Percentiles rank a stretch among this genome's conserved stretches.
Conservation (phyloP, 2,888 invertebrate species). For the Cyclophora punctaria region DNA sequence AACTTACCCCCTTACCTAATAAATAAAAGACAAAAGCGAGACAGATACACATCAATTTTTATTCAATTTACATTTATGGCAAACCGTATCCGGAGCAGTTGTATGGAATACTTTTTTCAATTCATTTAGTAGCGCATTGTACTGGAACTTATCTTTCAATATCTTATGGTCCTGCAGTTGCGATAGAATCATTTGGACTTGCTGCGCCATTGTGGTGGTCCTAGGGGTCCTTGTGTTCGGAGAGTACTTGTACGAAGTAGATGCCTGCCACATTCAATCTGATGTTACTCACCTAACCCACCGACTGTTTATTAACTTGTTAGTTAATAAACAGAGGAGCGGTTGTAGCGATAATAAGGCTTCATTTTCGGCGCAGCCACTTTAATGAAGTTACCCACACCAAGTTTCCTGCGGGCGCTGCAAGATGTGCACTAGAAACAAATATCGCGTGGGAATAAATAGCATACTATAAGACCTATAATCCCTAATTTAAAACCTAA, state of each 20-base stretch:
- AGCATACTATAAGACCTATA: too few species aligned
- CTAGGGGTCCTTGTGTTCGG: background rate
- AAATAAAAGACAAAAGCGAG: too few species aligned
- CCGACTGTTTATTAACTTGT: background rate
- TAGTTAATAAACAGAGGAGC: slow-evolving; percentile 44
- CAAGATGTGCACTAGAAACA: slow-evolving; percentile 52
- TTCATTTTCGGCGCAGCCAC: slow-evolving; percentile 43
- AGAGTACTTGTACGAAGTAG: slow-evolving; percentile 7
- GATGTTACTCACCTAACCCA: slow-evolving; percentile 7
- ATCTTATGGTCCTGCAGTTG: slow-evolving; percentile 33
- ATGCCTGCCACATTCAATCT: slow-evolving; percentile 32
- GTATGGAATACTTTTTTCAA: slow-evolving; percentile 37
- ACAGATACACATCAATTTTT: background rate
- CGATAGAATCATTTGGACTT: slow-evolving; percentile 34
- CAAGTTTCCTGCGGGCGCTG: slow-evolving; percentile 12
- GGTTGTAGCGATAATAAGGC: slow-evolving; percentile 39
- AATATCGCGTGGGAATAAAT: too few species aligned
- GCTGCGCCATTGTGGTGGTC: slow-evolving; percentile 21
- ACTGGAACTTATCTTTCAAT: slow-evolving; percentile 28
- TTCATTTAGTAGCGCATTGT: slow-evolving; percentile 28
- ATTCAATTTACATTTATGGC: background rate
- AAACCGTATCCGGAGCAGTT: slow-evolving; percentile 7
- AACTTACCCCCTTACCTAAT: too few species aligned
- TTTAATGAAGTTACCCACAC: slow-evolving; percentile 34
- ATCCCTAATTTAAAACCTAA: too few species aligned